Base-by-base conservation (phyloP, 1,140 invertebrate genomes). In the Leptestheria dahalacensis region DNA sequence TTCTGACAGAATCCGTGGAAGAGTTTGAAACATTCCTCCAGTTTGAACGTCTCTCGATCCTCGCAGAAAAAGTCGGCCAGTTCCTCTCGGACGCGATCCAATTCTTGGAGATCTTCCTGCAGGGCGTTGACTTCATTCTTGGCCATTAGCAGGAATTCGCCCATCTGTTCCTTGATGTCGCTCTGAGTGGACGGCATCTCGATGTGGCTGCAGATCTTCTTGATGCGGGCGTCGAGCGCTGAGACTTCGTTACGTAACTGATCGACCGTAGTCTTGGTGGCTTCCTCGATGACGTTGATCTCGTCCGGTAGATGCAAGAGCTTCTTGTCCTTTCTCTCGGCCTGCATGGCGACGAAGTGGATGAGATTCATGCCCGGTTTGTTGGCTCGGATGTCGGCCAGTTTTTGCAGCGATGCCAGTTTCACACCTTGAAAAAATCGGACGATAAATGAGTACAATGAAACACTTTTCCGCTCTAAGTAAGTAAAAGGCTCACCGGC, bases 351-450 rank as follows among this genome's bases (percentile, higher is more conserved):
- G 11, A 98, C 91, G 68, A 91, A 97, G 73, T 98, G 93, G 65
- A 98, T 87, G 4, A 98, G 78, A 75, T 92, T 96, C 83, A 98
- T 92, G 57, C 91, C 88, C 1, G 93, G 92, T 69, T 96, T 96
- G 71, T 97, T 97, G 1, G 93, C 91, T 51, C 92, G 77, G 56
- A 95, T 95, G 69, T 98, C 94, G 0, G 90, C 88, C 33, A 98
- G 75, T 71, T 97, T 98, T 68, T 96, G 88, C 24, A 98, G 75
- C 0, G 94, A 97, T 11, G 88, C 85, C 12, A 97, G 77, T 72
- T 94, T 94, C 9, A 98, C 91, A 25, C 33, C 33, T 41, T 9
- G 33, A 41, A 6, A 41, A 6, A 6, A 41, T 41, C 15, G 6
- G 33, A n/a, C n/a, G n/a, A n/a, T n/a, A n/a, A n/a, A n/a, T n/a